A percentile compares a stretch with the other conserved stretches of the same genome.
These are phyloP conservation scores for Platichthys flesus DNA, from an alignment of 2,113 vertebrate species.

Conservation along the genomic window DNA sequence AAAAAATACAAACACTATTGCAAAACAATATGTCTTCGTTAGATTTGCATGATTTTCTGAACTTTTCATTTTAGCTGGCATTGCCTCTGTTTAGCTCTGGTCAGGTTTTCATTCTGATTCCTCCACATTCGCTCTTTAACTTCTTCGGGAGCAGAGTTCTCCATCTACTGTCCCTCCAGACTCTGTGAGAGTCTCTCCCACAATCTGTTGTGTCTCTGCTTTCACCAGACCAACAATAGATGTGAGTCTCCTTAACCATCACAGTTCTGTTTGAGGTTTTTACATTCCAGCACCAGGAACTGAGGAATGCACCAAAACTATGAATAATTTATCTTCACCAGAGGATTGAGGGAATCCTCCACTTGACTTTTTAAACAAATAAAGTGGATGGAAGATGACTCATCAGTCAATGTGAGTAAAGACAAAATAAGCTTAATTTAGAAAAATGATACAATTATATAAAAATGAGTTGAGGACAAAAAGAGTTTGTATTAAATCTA, in stretches of 20 bases:
- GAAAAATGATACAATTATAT: too few species aligned
- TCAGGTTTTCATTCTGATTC: too few species aligned
- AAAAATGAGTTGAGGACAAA: background rate
- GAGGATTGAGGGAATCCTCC: too few species aligned
- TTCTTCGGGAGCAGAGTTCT: conserved; percentile 2
- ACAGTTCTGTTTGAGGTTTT: background rate
- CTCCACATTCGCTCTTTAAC: background rate
- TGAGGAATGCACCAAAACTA: background rate
- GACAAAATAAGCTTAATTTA: too few species aligned
- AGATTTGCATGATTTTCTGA: too few species aligned
- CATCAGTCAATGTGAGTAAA: too few species aligned
- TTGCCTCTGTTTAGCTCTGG: too few species aligned
- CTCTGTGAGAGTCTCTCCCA: conserved; percentile 52
- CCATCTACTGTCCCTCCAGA: conserved; percentile 18
- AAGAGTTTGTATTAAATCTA: background rate
- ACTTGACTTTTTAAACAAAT: too few species aligned
- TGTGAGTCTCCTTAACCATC: conserved; percentile 45
- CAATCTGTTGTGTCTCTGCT: conserved; percentile 31
- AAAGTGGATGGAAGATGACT: too few species aligned
- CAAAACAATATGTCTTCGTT: background rate
- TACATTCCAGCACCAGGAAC: background rate
- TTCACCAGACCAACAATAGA: conserved; percentile 49
- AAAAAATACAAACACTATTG: background rate
- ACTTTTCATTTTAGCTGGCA: too few species aligned
- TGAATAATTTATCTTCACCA: background rate